Conservation (phyloP, 2,113 vertebrate species). For the Eptesicus fuscus region DNA sequence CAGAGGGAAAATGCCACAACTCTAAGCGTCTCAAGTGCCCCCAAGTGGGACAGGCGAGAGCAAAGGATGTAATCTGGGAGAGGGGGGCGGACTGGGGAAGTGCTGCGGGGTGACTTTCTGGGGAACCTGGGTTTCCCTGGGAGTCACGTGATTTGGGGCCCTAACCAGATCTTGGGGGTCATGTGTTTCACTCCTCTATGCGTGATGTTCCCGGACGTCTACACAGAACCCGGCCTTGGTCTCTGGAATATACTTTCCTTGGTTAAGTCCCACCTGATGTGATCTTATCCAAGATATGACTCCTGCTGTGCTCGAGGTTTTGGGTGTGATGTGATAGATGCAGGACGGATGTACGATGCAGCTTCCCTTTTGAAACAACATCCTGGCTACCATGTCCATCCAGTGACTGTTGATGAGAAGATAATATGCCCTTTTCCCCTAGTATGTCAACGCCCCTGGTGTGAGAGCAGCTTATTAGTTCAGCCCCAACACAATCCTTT, state of each 20-base stretch:
- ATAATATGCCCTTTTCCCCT: not conserved
- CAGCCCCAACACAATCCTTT: not conserved
- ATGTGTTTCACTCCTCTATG: not conserved
- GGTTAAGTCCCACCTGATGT: not conserved
- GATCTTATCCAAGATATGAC: not conserved
- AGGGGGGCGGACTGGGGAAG: not conserved
- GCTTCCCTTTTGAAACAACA: not conserved
- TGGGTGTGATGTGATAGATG: not conserved
- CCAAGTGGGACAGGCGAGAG: not conserved
- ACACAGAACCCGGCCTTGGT: not conserved
- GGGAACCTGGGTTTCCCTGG: not conserved
- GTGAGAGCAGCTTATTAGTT: not conserved
- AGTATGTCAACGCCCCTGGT: not conserved
- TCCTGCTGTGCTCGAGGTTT: not conserved
- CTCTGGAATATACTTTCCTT: not conserved
- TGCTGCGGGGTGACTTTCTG: not conserved
- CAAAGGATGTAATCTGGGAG: not conserved
- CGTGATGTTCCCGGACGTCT: not conserved
- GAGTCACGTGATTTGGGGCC: rapidly evolving
- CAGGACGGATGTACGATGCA: not conserved
- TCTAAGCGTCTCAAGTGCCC: not conserved
- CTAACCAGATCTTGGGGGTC: rapidly evolving
- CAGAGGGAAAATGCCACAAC: not conserved
- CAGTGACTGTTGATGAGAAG: not conserved
- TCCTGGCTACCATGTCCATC: not conserved